Conservation (phyloP, 1,140 invertebrate genomes). For the Portunus trituberculatus region DNA sequence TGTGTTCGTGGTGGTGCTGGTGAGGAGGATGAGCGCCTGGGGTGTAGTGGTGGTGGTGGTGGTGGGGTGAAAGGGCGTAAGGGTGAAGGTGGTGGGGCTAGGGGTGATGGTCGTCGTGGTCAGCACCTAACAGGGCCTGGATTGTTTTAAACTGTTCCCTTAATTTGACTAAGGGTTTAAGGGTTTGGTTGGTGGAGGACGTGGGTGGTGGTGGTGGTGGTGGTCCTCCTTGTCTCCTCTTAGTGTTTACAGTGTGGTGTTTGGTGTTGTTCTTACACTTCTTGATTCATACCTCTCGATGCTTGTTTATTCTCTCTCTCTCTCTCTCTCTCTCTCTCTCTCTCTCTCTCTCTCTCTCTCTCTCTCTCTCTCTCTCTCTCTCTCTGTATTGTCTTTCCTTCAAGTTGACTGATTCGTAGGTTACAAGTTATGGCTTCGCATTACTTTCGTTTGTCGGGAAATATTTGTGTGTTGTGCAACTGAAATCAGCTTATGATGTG, state of each 20-base stretch:
- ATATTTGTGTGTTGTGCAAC: not conserved
- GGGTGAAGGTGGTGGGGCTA: not conserved
- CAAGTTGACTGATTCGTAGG: too few species aligned
- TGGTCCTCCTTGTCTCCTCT: not conserved
- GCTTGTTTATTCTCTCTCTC: not conserved
- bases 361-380: slow-evolving; percentile 14
- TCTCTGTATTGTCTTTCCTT: not conserved
- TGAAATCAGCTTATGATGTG: too few species aligned
- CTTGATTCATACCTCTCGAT: not conserved
- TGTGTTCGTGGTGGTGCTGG: not conserved
- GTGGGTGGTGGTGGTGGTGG: not conserved
- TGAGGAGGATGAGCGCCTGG: not conserved
- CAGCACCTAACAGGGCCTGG: not conserved
- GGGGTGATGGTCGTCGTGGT: not conserved
- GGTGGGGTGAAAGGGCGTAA: too few species aligned
- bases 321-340: slow-evolving; percentile 32
- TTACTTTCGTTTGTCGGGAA: not conserved
- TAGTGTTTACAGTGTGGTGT: too few species aligned
- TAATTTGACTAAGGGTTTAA: too few species aligned
- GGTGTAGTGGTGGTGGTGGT: too few species aligned
- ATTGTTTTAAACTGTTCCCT: not conserved
- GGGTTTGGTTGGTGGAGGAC: too few species aligned
- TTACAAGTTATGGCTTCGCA: not conserved
- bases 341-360: slow-evolving; percentile 31
- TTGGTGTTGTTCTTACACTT: too few species aligned